phyloP scores from a whole-genome alignment of 2,113 vertebrate species.

The Channa maculata region DNA sequence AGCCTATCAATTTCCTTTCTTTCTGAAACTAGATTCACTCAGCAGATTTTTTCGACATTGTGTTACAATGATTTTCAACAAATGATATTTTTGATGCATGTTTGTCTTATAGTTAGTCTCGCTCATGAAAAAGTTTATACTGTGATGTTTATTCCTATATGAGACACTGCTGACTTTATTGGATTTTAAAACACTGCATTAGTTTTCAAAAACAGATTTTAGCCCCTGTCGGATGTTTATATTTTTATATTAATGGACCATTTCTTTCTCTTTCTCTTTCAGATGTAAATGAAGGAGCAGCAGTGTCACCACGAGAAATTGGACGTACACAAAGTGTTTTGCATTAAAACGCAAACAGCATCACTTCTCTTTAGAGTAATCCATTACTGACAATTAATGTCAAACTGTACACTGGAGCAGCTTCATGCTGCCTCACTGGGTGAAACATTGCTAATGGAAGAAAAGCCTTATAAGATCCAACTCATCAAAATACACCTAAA shows the following conservation, averaged over 20 bases:
- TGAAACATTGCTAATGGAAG: constrained; percentile 76
- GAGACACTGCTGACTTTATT: constrained; percentile 24
- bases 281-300: constrained; percentile 78
- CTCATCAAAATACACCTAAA: constrained; percentile 81
- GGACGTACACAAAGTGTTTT: constrained; percentile 52
- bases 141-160: constrained; percentile 15
- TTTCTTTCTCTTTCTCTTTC: constrained; percentile 64
- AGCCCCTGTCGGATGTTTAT: neutral
- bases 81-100: neutral
- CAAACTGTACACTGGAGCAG: constrained; percentile 78
- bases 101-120: neutral
- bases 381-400: constrained; percentile 79
- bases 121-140: constrained; percentile 15
- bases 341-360: constrained; percentile 61
- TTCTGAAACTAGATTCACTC: neutral
- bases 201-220: constrained; percentile 14
- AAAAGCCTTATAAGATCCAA: constrained; percentile 80
- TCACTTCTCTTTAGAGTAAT: constrained; percentile 62
- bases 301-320: constrained; percentile 56
- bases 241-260: constrained; percentile 28
- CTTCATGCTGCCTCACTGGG: constrained; percentile 86
- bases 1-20: neutral
- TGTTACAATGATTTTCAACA: constrained; percentile 19
- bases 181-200: constrained; percentile 23
- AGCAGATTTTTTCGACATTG: constrained; percentile 16